Evolutionary conservation across 2,797 vertebrate genomes (phyloP), one percentile per base, ranked within the genome.

Genomic region (Enteromius argenteus): DNA sequence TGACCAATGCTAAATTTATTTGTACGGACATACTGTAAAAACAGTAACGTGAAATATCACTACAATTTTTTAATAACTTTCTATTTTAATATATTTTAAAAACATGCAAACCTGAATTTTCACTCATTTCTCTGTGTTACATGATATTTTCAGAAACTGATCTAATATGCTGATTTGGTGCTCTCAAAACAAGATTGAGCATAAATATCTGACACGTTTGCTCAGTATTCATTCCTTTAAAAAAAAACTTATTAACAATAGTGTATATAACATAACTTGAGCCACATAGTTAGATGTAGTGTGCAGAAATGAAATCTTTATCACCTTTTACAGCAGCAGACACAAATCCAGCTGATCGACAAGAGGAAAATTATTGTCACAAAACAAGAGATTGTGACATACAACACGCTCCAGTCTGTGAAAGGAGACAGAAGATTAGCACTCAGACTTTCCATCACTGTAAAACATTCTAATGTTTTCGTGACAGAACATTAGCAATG

Each of bases 321-420:
- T 7, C 94, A 98, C 97, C 96, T 98, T 93, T 91, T 96, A 92
- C 95, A 98, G 94, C 96, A 98, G 93, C 94, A 96, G 91, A 97
- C 82, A 84, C 95, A 95, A 86, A 95, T 91, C 96, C 97, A 98
- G 85, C 92, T 90, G 73, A 96, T 35, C 0, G 91, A 94, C 89
- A 96, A 92, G 15, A 94, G 75, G 67, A 96, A 74, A 88, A 95
- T 87, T 19, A 96, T 83, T 13, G 94, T 91, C 81, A 95, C 78
- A 72, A 97, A 93, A 88, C 91, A 91, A 91, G 93, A 93, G 14
- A 96, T 88, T 62, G 94, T 92, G 84, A 97, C 95, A 46, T 96
- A 98, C 79, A 97, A 93, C 21, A 98, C 88, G 74, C 95, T 96
- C 98, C 97, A 98, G 84, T 97, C 98, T 99, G 94, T 21, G 7